Conservation (phyloP, 2,113 vertebrate genomes). For the Polypterus senegalus region DNA sequence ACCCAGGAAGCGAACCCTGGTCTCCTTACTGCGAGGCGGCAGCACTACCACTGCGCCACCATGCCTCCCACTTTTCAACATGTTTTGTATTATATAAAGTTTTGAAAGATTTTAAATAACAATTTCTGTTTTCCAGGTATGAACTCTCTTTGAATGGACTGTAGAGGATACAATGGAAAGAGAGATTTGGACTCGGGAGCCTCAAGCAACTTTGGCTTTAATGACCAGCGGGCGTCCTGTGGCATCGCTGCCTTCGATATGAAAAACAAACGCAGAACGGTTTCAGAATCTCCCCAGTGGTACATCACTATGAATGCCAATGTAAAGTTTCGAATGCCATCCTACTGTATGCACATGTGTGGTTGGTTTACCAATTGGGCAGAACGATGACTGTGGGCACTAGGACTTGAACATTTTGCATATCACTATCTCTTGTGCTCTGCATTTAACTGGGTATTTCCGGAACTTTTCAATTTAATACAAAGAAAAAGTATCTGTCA, state of each 20-base stretch:
- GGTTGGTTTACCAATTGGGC: background rate
- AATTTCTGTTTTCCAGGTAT: constrained; percentile 44
- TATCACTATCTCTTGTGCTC: background rate
- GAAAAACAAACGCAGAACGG: background rate
- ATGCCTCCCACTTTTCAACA: too few species aligned
- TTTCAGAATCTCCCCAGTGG: background rate
- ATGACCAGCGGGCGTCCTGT: background rate
- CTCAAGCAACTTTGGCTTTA: too few species aligned
- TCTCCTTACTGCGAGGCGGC: too few species aligned
- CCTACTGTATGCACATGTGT: background rate
- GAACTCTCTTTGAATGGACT: constrained; percentile 45
- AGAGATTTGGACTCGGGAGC: background rate
- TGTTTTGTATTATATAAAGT: too few species aligned
- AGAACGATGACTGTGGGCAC: too few species aligned
- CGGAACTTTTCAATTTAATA: background rate
- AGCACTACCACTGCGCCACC: too few species aligned
- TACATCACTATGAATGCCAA: background rate
- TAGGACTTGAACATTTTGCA: background rate
- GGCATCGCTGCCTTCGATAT: background rate
- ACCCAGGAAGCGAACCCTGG: too few species aligned
- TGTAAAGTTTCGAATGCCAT: background rate
- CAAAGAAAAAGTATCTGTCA: background rate
- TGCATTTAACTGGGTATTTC: background rate
- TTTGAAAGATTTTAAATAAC: background rate
- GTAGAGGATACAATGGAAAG: constrained; percentile 26